These are phyloP conservation scores for Corythucha ciliata DNA, from an alignment of 2,888 invertebrate species.

Conservation along the genomic window DNA sequence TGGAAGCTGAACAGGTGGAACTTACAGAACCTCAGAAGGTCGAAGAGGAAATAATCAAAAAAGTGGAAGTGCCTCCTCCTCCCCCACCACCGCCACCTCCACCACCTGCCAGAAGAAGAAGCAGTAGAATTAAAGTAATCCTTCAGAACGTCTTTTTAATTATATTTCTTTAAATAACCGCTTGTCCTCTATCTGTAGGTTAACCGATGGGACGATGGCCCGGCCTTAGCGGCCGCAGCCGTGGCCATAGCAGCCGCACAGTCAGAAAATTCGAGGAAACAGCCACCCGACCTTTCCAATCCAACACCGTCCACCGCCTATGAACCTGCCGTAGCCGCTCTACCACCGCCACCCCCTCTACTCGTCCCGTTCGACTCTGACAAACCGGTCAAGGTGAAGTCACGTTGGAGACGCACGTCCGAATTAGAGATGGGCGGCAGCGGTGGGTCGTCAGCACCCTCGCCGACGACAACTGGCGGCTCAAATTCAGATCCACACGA, in stretches of 20 bases:
- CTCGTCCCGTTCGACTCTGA: conserved; percentile 31
- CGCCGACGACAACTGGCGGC: neutral
- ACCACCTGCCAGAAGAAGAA: conserved; percentile 20
- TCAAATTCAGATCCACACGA: neutral
- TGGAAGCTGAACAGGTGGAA: too few relatives aligned
- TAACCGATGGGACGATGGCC: conserved; percentile 22
- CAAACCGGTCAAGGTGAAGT: conserved; percentile 70
- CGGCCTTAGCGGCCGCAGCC: conserved; percentile 11
- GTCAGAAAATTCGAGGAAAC: neutral
- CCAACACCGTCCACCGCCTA: neutral
- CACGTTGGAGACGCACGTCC: conserved; percentile 65
- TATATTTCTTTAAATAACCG: too few relatives aligned
- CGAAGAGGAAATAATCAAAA: too few relatives aligned
- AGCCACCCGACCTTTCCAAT: neutral
- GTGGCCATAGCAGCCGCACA: conserved; percentile 9
- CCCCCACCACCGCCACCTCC: too few relatives aligned
- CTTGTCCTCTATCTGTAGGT: too few relatives aligned
- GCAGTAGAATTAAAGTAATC: conserved; percentile 20
- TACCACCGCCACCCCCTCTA: conserved; percentile 13
- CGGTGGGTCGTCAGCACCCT: neutral
- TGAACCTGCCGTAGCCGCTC: neutral
- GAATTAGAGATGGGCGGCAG: conserved; percentile 55
- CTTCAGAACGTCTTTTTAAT: too few relatives aligned
- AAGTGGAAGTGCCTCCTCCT: too few relatives aligned
- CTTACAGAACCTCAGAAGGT: too few relatives aligned